Base-by-base conservation (phyloP, 2,888 invertebrate species). In the Meiosimyza platycephala region DNA sequence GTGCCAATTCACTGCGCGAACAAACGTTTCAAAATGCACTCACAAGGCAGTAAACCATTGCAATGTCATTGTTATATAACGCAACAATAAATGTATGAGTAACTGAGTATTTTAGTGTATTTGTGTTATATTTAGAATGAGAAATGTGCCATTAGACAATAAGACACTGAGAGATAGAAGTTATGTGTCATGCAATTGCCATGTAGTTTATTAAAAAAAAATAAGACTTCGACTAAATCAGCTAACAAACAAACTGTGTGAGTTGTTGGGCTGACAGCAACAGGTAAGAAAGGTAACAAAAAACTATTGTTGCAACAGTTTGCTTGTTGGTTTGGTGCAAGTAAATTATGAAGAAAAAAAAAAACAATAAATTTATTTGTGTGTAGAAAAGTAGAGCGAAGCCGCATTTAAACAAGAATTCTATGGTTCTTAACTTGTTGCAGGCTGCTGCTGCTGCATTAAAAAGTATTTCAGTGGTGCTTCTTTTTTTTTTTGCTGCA, bases 141-240 rank as follows among this genome's bases (percentile, higher is more conserved):
- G 69, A 62, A 69, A 62, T 62, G 60, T 62, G 60, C 51, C 69
- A 69, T 69, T 69, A 51, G 18, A 69, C 60, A 69, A 69, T 69
- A 51, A 69, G 62, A 60, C 40, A 69, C 33, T 33, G 47, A 60
- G 51, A 60, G 9, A 40, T 6, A 40, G 40, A 40, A 40, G 9
- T 40, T 40, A 40, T 40, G 40, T 40, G 40, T 40, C 40, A 40
- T 40, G 40, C 40, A 40, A 40, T 40, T 40, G 40, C 40, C 40
- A 40, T 40, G 40, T 9, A 40, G 40, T 40, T 40, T 40, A 9
- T 40, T 40, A 40, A 1, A 40, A 40, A 40, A 40, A 5, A 6
- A 40, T 6, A 40, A 40, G 40, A 40, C 28, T 28, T 28, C 28
- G 28, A 28, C 3, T 28, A n/a, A 33, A 62, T 51, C 16, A 18